These are phyloP conservation scores for Muscidifurax raptorellus DNA, from an alignment of 1,140 invertebrate species.

Conservation along the genomic window DNA sequence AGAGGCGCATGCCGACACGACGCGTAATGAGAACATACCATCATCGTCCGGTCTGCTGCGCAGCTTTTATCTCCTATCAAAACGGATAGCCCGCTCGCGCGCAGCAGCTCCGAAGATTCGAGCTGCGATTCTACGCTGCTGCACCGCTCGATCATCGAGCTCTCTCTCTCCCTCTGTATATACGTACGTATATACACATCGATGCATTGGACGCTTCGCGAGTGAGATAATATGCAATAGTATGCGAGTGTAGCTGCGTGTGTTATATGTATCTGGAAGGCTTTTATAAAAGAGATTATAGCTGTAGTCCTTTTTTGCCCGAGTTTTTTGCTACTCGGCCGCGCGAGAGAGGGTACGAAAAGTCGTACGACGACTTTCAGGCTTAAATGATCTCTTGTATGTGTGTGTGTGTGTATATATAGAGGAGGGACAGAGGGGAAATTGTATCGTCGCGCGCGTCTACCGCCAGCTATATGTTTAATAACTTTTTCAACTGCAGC, in stretches of 20 bases:
- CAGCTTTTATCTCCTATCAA: constrained; percentile 65
- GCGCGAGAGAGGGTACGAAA: neutral
- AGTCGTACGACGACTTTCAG: neutral
- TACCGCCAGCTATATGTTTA: neutral
- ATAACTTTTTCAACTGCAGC: neutral
- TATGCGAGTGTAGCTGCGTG: neutral
- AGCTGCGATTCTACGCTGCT: neutral
- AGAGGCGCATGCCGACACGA: constrained; percentile 66
- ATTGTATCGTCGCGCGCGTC: neutral
- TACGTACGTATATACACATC: neutral
- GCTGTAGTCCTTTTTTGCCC: neutral
- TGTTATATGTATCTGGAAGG: neutral
- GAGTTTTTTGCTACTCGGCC: neutral
- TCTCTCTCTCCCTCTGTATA: neutral
- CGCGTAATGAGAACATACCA: constrained; percentile 72
- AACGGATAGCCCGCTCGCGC: constrained; percentile 54
- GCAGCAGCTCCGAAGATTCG: constrained; percentile 4
- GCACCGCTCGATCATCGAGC: neutral
- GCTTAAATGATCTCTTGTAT: neutral
- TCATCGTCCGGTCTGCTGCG: constrained; percentile 44
- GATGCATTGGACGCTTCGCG: neutral
- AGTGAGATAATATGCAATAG: neutral
- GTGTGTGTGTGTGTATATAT: too few species aligned
- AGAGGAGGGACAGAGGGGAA: neutral
- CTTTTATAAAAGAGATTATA: neutral